These are phyloP conservation scores for Acanthosepion pharaonis DNA, from an alignment of 2,888 invertebrate species.

Conservation along the genomic window DNA sequence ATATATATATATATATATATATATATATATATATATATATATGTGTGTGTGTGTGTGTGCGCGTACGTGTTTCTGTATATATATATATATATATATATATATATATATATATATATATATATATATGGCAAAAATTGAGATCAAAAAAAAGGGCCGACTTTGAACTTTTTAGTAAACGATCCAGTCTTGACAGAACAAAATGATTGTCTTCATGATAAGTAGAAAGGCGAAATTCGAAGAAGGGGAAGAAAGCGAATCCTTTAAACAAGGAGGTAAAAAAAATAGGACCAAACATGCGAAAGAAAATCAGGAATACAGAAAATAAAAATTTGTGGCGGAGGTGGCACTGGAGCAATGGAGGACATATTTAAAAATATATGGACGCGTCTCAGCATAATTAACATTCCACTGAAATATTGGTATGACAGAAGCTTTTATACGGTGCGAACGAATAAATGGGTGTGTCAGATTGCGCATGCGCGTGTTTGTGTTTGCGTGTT, in stretches of 20 bases:
- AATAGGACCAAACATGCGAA: neutral
- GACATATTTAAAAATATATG: neutral
- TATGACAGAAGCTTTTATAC: constrained; percentile 5
- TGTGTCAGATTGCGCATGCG: neutral
- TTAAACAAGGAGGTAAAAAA: neutral
- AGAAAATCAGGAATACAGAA: no score
- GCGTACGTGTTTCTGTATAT: no score
- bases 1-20: neutral
- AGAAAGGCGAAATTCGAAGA: neutral
- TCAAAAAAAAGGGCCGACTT: neutral
- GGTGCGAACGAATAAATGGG: neutral
- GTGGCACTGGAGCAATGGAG: neutral
- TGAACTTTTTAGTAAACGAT: neutral
- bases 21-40: neutral
- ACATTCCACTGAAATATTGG: constrained; percentile 33
- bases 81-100: no score
- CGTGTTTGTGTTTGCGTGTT: neutral
- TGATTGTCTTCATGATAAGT: neutral
- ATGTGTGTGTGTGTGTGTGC: neutral
- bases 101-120: no score
- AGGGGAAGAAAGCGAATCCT: neutral
- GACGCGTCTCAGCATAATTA: neutral
- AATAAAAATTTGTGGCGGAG: neutral
- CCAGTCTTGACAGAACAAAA: neutral
- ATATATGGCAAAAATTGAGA: neutral